Evolutionary conservation across 1,140 invertebrate species (phyloP), one percentile per base, ranked within the genome.

Genomic region (Drosophila bipectinata): DNA sequence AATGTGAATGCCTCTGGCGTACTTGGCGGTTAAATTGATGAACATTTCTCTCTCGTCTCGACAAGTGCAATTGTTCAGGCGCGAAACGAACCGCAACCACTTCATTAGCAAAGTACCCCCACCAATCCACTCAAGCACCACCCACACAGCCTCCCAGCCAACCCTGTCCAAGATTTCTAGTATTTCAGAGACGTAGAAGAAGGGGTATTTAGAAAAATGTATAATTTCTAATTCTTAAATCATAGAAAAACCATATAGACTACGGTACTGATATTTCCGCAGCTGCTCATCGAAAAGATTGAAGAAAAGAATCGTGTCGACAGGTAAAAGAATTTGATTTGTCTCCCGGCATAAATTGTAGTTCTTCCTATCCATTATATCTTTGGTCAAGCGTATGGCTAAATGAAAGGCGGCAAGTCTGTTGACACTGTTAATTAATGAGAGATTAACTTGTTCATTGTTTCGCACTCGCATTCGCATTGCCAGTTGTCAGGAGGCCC

Each of bases 351-450:
- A 14, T 28, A 39, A 9, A 49, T 47, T 69, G 28, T 59, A 61
- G 39, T 55, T 58, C 48, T 24, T 34, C 8, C 47, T 10, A 49
- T 76, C 10, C 51, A 32, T 75, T 55, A 58, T 62, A 57, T 51
- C 49, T 66, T 41, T 41, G 60, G 59, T 41, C 37, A 34, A 62
- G 3, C 45, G 44, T 45, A 37, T 10, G 57, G 72, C 48, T 68
- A 62, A 87, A 82, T 89, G 79, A 73, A 56, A 64, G 59, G 64
- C 68, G 76, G 68, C 83, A 79, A 73, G 79, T 77, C 60, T 77
- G 83, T 79, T 89, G 83, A 88, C 83, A 88, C 56, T 88, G 68
- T 79, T 87, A 88, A 88, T 88, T 88, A 88, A 79, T 88, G 68
- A 66, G 53, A 47, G 84, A 89, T 87, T 87, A 87, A 79, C 76